phyloP scores from a whole-genome alignment of 2,113 vertebrate species.

The Okapia johnstoni region DNA sequence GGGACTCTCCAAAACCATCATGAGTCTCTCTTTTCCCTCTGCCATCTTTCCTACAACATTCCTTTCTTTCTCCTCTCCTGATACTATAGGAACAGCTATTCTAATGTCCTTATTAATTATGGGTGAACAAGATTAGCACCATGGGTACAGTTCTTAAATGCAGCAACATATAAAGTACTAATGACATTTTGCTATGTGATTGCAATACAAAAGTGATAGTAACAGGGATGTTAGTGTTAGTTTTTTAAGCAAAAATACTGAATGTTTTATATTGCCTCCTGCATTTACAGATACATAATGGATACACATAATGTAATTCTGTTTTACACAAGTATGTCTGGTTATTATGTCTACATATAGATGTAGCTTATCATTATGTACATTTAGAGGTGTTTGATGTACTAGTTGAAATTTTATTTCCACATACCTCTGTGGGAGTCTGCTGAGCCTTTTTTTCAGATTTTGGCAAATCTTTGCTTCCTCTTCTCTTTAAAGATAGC shows the following conservation, averaged over 20 bases:
- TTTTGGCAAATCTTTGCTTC: constrained; percentile 93
- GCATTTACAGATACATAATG: background rate
- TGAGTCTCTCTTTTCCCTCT: background rate
- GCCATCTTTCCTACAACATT: background rate
- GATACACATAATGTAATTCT: background rate
- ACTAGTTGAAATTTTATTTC: background rate
- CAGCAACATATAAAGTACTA: background rate
- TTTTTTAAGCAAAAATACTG: background rate
- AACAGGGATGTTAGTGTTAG: background rate
- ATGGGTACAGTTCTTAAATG: background rate
- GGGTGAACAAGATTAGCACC: background rate
- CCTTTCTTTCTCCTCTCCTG: background rate
- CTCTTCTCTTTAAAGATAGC: constrained; percentile 95
- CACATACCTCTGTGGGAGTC: constrained; percentile 91
- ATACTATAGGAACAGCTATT: background rate
- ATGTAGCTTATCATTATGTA: background rate
- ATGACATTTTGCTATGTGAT: background rate
- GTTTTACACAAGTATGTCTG: background rate
- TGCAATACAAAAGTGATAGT: background rate
- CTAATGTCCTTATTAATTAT: background rate
- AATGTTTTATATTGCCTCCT: background rate
- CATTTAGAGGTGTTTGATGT: background rate
- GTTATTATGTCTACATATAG: background rate
- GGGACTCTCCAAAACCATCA: background rate
- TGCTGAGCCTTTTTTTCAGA: constrained; percentile 91